Percentiles rank a stretch among this genome's conserved stretches.
These are phyloP conservation scores for Prinia subflava DNA, from an alignment of 2,113 vertebrate genomes.

Conservation along the genomic window DNA sequence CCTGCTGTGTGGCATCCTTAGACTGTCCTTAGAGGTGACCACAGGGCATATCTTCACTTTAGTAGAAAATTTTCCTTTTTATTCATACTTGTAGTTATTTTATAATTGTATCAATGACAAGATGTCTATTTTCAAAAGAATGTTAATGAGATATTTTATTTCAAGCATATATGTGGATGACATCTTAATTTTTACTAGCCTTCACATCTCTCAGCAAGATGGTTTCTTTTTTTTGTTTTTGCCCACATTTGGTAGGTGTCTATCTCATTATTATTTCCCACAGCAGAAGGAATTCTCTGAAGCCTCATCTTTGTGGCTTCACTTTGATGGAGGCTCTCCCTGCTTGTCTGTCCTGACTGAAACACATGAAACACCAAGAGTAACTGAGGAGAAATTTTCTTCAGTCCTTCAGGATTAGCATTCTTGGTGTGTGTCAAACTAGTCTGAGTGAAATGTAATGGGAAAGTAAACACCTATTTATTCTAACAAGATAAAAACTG, in stretches of 20 bases:
- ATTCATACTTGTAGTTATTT: neutral
- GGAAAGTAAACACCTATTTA: neutral
- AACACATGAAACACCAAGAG: neutral
- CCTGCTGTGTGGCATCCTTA: neutral
- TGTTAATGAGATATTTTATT: neutral
- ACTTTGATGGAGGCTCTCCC: neutral
- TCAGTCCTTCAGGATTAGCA: neutral
- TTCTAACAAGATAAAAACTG: neutral
- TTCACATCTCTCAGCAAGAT: neutral
- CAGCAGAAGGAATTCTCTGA: neutral
- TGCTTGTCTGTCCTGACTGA: neutral
- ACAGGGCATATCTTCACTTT: neutral
- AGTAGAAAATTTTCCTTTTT: neutral
- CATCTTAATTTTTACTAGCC: neutral
- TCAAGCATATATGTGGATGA: neutral
- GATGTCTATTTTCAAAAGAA: neutral
- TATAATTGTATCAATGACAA: neutral
- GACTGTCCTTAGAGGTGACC: neutral
- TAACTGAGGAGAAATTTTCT: accelerated
- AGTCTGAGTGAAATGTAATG: neutral
- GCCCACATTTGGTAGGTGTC: neutral
- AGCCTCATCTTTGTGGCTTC: neutral
- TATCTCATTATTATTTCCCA: neutral
- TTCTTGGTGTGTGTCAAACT: neutral
- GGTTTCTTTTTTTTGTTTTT: neutral